Percentiles rank a stretch among this genome's conserved stretches.
phyloP scores from a whole-genome alignment of 1,140 invertebrate genomes.

The Phymastichus coffea region DNA sequence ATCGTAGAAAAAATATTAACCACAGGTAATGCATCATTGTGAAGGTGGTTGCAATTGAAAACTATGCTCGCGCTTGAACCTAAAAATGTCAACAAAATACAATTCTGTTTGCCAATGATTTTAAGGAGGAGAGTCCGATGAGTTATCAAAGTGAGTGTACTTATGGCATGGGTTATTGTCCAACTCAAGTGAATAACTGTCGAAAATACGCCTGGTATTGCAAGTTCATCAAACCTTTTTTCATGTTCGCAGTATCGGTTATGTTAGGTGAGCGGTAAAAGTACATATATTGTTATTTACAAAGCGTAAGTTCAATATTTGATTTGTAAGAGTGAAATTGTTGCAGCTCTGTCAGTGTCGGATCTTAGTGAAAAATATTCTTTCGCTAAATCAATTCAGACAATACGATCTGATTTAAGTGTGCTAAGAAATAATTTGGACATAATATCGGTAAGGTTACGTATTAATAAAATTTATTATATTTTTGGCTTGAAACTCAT shows the following conservation, averaged over 20 bases:
- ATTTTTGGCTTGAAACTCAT: no score
- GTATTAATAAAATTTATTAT: no score
- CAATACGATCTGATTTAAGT: slow-evolving; percentile 45
- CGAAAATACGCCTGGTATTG: slow-evolving; percentile 32
- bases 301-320: neutral
- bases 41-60: slow-evolving; percentile 6
- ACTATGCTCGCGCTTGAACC: no score
- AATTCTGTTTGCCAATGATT: neutral
- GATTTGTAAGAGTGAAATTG: neutral
- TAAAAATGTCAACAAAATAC: neutral
- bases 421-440: slow-evolving; percentile 40
- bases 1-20: no score
- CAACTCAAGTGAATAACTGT: slow-evolving; percentile 24
- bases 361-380: slow-evolving; percentile 51
- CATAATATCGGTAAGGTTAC: slow-evolving; percentile 46
- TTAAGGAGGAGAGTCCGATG: slow-evolving; percentile 35
- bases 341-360: slow-evolving; percentile 46
- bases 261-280: slow-evolving; percentile 38
- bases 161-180: slow-evolving; percentile 37
- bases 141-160: slow-evolving; percentile 35
- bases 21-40: no score
- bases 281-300: neutral
- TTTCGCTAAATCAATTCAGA: slow-evolving; percentile 37
- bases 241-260: slow-evolving; percentile 44
- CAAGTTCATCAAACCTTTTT: slow-evolving; percentile 41